phyloP scores from a whole-genome alignment of 2,888 invertebrate species.

The Euclidia mi region DNA sequence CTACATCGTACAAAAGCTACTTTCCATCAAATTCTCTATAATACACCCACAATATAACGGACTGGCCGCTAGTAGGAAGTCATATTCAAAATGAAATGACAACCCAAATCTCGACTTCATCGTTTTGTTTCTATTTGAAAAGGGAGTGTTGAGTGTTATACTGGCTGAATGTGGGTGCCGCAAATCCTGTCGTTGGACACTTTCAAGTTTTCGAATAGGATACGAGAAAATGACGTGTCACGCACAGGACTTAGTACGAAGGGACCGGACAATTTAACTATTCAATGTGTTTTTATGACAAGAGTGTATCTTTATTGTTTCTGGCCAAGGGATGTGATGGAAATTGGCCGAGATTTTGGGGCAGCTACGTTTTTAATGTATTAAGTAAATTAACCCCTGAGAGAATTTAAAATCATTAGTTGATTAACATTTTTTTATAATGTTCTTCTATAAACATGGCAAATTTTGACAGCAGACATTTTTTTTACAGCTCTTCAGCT shows the following conservation, averaged over 20 bases:
- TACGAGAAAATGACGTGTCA: constrained; percentile 62
- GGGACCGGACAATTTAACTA: constrained; percentile 29
- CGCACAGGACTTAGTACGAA: constrained; percentile 36
- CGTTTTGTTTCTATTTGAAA: constrained; percentile 78
- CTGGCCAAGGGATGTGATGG: constrained; percentile 9
- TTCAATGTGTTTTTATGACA: constrained; percentile 58
- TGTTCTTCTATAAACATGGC: too few relatives aligned
- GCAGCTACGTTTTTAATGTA: neutral
- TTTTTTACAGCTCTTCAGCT: too few relatives aligned
- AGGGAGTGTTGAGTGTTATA: constrained; percentile 77
- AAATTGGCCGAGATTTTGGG: constrained; percentile 6
- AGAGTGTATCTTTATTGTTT: constrained; percentile 27
- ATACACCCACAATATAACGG: too few relatives aligned
- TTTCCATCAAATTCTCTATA: too few relatives aligned
- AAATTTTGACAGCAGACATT: too few relatives aligned
- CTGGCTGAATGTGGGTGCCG: constrained; percentile 74
- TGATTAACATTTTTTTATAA: too few relatives aligned
- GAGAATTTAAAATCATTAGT: too few relatives aligned
- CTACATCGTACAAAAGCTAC: too few relatives aligned
- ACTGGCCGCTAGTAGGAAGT: too few relatives aligned
- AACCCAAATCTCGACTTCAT: constrained; percentile 58
- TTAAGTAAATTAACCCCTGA: too few relatives aligned
- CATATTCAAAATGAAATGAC: constrained; percentile 2
- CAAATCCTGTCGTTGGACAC: constrained; percentile 77
- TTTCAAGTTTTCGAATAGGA: constrained; percentile 72